Conservation (phyloP, 2,113 vertebrate genomes). For the Eptesicus fuscus region DNA sequence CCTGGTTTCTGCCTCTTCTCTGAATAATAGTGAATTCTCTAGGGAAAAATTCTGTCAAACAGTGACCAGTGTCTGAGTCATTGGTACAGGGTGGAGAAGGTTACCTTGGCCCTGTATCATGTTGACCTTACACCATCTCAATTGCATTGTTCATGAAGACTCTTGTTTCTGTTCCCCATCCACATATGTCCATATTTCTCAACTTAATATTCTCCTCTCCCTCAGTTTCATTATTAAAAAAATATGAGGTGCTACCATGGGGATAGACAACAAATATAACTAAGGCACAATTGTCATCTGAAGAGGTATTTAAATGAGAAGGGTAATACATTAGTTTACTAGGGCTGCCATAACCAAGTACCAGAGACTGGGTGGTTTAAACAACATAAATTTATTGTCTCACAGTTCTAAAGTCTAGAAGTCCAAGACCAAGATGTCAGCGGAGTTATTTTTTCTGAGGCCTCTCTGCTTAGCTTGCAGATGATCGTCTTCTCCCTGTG, state of each 20-base stretch:
- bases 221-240: background rate
- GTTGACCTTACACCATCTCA: background rate
- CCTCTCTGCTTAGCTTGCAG: background rate
- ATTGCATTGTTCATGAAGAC: background rate
- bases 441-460: background rate
- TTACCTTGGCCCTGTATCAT: background rate
- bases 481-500: background rate
- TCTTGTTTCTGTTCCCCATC: conserved; percentile 27
- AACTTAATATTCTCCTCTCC: background rate
- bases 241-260: background rate
- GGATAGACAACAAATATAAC: background rate
- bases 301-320: background rate
- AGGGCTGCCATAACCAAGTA: background rate
- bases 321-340: background rate
- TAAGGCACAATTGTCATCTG: background rate
- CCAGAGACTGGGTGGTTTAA: background rate
- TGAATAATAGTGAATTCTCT: background rate
- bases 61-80: conserved; percentile 48
- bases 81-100: background rate
- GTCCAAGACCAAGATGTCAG: background rate
- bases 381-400: background rate
- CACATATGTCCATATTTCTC: background rate
- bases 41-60: background rate
- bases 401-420: background rate
- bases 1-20: background rate